Conservation (phyloP, 2,797 vertebrate genomes). For the Intellagama lesueurii region DNA sequence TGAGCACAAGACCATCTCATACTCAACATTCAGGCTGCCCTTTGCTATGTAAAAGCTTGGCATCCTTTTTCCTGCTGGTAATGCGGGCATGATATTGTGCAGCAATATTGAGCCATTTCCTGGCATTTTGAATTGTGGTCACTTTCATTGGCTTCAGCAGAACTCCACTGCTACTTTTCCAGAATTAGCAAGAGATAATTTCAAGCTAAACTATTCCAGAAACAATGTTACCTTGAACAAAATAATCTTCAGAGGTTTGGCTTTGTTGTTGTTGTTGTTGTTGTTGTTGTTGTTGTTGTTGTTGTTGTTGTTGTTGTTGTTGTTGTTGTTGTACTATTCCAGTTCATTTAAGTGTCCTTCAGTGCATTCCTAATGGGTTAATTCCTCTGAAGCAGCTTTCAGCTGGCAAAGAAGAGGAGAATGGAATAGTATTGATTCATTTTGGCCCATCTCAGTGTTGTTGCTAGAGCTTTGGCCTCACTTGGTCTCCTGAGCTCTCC, state of each 20-base stretch:
- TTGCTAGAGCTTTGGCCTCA: neutral
- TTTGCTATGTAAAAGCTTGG: no score
- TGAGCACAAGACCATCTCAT: no score
- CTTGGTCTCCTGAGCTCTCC: neutral
- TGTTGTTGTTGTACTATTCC: no score
- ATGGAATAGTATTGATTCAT: neutral
- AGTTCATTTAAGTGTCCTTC: neutral
- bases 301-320: no score
- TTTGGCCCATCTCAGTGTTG: neutral
- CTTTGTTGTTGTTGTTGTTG: neutral
- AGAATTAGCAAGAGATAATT: neutral
- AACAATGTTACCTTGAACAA: neutral
- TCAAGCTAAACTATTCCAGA: neutral
- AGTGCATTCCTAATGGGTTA: neutral
- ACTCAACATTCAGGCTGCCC: no score
- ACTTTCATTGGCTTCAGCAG: neutral
- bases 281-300: no score
- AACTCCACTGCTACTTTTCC: neutral
- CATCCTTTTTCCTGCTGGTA: no score
- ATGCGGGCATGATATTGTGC: no score
- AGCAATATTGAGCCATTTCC: no score
- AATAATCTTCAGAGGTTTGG: neutral
- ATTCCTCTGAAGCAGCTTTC: constrained; percentile 3
- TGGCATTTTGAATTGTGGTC: neutral
- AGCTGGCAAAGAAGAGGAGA: neutral